These are phyloP conservation scores for Pagrus major DNA, from an alignment of 2,113 vertebrate species.

Conservation along the genomic window DNA sequence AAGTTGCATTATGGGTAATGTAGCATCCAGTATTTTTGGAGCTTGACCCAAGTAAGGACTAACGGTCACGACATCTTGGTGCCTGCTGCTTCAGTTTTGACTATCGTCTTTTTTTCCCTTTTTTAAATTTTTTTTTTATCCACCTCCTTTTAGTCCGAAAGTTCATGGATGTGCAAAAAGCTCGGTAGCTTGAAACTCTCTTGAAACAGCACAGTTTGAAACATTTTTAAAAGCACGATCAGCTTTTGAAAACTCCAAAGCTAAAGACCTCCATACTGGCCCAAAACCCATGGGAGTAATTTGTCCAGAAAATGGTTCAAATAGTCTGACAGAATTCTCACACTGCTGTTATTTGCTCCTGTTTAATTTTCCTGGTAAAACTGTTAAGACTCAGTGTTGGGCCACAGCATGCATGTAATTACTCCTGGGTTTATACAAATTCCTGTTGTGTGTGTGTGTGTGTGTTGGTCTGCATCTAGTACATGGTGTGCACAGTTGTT, in stretches of 20 bases:
- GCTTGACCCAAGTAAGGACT: not conserved
- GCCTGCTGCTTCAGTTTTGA: not conserved
- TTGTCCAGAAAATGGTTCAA: slow-evolving; percentile 7
- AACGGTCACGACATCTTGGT: not conserved
- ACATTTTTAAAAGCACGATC: not conserved
- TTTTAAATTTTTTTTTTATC: not conserved
- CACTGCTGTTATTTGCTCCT: slow-evolving; percentile 12
- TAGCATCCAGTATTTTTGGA: not conserved
- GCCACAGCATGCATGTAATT: slow-evolving; percentile 61
- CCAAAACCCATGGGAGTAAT: not conserved
- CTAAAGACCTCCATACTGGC: not conserved
- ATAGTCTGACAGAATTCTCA: not conserved
- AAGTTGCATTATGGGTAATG: not conserved
- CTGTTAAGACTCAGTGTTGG: slow-evolving; percentile 27
- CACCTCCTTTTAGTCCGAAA: not conserved
- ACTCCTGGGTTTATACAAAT: slow-evolving; percentile 33
- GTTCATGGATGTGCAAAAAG: not conserved
- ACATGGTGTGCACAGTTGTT: not conserved
- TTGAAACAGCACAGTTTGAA: not conserved
- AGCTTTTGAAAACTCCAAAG: not conserved
- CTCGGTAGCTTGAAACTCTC: not conserved
- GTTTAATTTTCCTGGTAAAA: slow-evolving; percentile 26
- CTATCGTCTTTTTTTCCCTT: too few relatives aligned
- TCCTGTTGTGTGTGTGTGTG: slow-evolving; percentile 8
- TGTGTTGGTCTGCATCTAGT: not conserved